Base-by-base conservation (phyloP, 2,113 vertebrate genomes). In the Muntiacus muntjak region DNA sequence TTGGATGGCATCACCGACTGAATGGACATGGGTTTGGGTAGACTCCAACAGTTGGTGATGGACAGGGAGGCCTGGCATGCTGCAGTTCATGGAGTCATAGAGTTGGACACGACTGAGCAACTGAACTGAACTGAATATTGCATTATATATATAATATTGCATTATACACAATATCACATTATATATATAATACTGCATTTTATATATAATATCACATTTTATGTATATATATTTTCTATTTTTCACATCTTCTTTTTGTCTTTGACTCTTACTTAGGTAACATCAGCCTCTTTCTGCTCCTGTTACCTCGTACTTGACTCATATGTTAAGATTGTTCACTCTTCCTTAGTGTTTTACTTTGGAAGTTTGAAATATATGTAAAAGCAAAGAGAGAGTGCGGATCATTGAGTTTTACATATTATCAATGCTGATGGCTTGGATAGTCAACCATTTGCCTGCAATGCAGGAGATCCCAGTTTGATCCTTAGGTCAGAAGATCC, bases 301-400 rank as follows among this genome's bases (percentile, higher is more conserved):
- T 58, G n/a, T 0, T 87, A 94, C 79, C 89, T 95, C 12, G 5
- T 33, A 52, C 79, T 4, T 0, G 58, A 50, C 7, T 91, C 57
- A 86, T 79, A 43, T 95, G 91, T 84, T 50, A n/a, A 87, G 28
- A 7, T 52, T n/a, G 64, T n/a, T 83, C 40, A 58, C 33, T 55
- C 78, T 57, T 92, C 26, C 55, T 91, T 85, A 7, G 7, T 89
- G 43, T 71, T 96, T 94, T 64, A 36, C 43, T 91, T 86, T 79
- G 47, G 11, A 83, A 88, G 25, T 87, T 95, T 83, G 5, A 92
- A 74, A 92, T 19, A 71, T 43, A 83, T 55, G 15, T 30, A n/a
- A 60, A 93, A 71, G 1, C 6, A 82, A 23, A 87, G 8, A 92
- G 4, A 3, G 6, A 47, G 62, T 78, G 15, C 60, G n/a, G 50